These are phyloP conservation scores for Tenrec ecaudatus DNA, from an alignment of 2,113 vertebrate genomes.

Conservation along the genomic window DNA sequence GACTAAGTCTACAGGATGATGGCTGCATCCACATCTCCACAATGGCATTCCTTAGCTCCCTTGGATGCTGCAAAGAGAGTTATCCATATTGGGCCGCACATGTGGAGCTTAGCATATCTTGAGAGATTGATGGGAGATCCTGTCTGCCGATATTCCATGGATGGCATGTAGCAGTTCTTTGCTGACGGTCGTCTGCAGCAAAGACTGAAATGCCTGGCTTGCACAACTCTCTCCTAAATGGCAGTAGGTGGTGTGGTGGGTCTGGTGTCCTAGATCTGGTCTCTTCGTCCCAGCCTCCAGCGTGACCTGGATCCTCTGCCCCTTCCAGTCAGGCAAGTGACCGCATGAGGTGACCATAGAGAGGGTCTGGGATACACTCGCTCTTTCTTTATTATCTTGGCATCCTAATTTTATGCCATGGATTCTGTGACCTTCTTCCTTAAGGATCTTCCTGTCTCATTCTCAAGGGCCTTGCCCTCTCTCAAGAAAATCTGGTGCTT, in stretches of 20 bases:
- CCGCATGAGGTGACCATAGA: background rate
- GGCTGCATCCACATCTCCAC: background rate
- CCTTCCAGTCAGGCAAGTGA: background rate
- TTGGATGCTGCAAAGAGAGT: slow-evolving; percentile 13
- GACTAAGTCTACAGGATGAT: background rate
- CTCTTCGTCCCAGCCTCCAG: background rate
- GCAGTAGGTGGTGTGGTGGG: background rate
- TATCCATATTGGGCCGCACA: background rate
- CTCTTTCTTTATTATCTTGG: background rate
- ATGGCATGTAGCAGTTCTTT: background rate
- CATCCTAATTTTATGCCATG: background rate
- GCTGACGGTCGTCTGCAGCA: background rate
- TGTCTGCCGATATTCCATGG: background rate
- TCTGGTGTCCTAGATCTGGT: too few species aligned
- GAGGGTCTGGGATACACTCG: rapidly evolving
- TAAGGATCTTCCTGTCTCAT: background rate
- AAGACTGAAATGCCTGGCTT: background rate
- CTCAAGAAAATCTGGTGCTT: background rate
- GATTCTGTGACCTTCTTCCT: background rate
- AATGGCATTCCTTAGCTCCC: background rate
- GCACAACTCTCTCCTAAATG: too few species aligned
- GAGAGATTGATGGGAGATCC: background rate
- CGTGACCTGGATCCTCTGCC: background rate
- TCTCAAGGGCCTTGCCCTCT: slow-evolving; percentile 20
- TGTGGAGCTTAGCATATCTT: background rate